Percentiles rank a stretch among this genome's conserved stretches.
Conservation (phyloP, 1,140 invertebrate species). For the Drosophila nebulosa region DNA sequence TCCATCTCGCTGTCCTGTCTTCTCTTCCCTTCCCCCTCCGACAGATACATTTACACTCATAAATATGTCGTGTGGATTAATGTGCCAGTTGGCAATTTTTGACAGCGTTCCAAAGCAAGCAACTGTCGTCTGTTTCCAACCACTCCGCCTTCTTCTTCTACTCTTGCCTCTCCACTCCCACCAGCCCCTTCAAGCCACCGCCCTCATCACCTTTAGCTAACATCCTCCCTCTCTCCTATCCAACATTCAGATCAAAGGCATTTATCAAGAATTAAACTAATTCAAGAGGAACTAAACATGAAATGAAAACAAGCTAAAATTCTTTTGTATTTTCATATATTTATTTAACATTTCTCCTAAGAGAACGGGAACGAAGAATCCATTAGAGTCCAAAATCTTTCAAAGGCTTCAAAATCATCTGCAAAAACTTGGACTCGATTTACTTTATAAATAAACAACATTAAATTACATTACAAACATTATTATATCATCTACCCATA, state of each 20-base stretch:
- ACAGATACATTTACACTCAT: slow-evolving; percentile 63
- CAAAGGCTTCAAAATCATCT: no score
- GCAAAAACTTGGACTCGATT: no score
- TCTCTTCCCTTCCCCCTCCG: not conserved
- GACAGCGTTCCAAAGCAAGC: slow-evolving; percentile 61
- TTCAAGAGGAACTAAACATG: slow-evolving; percentile 35
- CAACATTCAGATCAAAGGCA: not conserved
- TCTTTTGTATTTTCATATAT: not conserved
- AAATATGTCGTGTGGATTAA: slow-evolving; percentile 79
- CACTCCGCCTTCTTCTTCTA: not conserved
- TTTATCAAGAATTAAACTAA: slow-evolving; percentile 16
- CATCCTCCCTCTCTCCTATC: no score
- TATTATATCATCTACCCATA: no score
- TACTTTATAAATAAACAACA: no score
- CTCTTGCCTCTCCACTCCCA: not conserved
- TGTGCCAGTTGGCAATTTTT: slow-evolving; percentile 76
- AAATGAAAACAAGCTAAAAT: slow-evolving; percentile 2
- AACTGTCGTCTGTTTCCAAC: slow-evolving; percentile 23
- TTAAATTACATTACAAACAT: no score
- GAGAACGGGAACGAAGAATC: no score
- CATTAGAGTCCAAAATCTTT: no score
- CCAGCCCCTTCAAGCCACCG: not conserved
- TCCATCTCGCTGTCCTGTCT: not conserved
- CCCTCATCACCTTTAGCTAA: no score
- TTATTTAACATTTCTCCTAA: no score